Evolutionary conservation across 1,140 invertebrate genomes (phyloP).

Genomic region (Marisa cornuarietis): DNA sequence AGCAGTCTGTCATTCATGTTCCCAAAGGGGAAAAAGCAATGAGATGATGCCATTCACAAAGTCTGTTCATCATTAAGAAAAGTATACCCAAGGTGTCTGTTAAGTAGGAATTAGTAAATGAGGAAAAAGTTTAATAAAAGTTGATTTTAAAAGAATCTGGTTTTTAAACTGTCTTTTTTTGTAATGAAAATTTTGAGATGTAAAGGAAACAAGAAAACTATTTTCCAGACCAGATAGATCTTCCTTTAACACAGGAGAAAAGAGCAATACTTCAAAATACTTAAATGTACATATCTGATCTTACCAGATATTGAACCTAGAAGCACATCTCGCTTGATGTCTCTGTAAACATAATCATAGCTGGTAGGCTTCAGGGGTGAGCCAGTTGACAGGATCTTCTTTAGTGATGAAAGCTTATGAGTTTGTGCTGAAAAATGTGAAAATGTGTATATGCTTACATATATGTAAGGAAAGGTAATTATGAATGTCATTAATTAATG

Average conservation of each 20-base stretch:
- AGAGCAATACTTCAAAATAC: background rate
- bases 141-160: background rate
- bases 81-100: background rate
- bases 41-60: background rate
- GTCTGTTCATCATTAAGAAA: background rate
- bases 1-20: no score
- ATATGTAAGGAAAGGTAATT: background rate
- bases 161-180: background rate
- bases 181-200: no score
- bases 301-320: slow-evolving; percentile 71
- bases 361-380: slow-evolving; percentile 70
- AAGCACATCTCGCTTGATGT: slow-evolving; percentile 70
- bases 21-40: background rate
- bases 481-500: no score
- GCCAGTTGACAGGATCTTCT: slow-evolving; percentile 71
- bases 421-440: slow-evolving; percentile 54
- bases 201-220: no score
- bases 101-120: background rate
- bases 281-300: background rate
- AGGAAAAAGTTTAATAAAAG: background rate
- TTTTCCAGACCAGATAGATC: background rate
- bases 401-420: slow-evolving; percentile 67
- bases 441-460: background rate
- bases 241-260: background rate
- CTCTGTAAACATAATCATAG: slow-evolving; percentile 71